Evolutionary conservation across 2,113 vertebrate species (phyloP).

Genomic region (Grantiella picta): DNA sequence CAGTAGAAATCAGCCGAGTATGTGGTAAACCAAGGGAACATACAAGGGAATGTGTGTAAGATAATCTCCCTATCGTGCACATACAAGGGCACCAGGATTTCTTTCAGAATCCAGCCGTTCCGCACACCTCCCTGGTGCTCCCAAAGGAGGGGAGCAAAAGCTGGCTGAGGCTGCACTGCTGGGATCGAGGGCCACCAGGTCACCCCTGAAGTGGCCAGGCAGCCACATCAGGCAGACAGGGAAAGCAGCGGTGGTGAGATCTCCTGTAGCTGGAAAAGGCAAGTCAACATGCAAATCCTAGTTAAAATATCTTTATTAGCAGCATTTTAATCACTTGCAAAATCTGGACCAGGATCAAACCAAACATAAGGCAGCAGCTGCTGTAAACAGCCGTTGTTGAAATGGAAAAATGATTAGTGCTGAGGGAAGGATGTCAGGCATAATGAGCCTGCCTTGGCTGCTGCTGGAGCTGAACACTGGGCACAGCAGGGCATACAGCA

Average conservation of each 20-base stretch:
- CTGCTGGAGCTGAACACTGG: not conserved
- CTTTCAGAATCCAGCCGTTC: not conserved
- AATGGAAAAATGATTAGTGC: constrained; percentile 52
- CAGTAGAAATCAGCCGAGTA: not conserved
- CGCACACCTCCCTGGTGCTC: not conserved
- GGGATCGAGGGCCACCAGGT: not conserved
- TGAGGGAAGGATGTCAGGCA: constrained; percentile 25
- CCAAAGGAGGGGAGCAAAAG: not conserved
- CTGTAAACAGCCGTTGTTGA: constrained; percentile 60
- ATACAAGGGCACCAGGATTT: not conserved
- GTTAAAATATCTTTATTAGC: constrained; percentile 67
- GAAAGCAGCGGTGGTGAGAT: not conserved
- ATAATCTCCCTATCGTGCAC: not conserved
- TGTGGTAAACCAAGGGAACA: not conserved
- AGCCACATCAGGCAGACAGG: not conserved
- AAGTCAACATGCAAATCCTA: constrained; percentile 47
- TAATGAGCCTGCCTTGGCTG: constrained; percentile 3
- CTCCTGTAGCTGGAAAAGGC: constrained; percentile 62
- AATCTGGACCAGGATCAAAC: constrained; percentile 54
- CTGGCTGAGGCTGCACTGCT: rapidly evolving
- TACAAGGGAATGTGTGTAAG: not conserved
- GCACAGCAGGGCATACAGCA: not conserved
- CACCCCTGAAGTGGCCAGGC: not conserved
- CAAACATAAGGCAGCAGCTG: constrained; percentile 64
- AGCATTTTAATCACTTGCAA: constrained; percentile 65